Base-by-base conservation (phyloP, 2,797 vertebrate genomes). In the Helarctos malayanus region DNA sequence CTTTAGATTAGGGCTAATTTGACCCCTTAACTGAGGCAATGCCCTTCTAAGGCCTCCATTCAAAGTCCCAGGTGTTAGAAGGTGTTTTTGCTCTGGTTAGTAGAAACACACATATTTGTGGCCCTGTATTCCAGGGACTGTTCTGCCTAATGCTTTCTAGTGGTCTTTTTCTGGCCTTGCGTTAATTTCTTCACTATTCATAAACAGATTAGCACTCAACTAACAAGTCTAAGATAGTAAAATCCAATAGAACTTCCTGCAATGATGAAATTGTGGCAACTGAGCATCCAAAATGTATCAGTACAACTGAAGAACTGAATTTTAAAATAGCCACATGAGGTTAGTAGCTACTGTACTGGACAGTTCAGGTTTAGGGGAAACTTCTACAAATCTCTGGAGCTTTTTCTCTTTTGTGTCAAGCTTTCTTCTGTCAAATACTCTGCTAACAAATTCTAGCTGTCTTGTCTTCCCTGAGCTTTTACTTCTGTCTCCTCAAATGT, bases 171-270 rank as follows among this genome's bases (percentile, higher is more conserved):
- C 54, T 88, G 71, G 32, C 59, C 35, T 61, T 93, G 29, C 25
- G 54, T 87, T 73, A 92, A 73, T 59, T 89, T 95, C 52, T 68
- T 81, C 45, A 93, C 19, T 68, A 68, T 35, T 69, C 38, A 94
- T 84, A 49, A 95, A 95, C 32, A 35, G 41, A 84, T 21, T 8
- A 83, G 61, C 83, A 97, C 41, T 84, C 49, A 82, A 19, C 47
- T 89, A 94, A 94, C 79, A 23, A 89, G 45, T 75, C 45, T 89
- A 89, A 95, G 29, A 38, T 19, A 63, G 63, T 45, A 78, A 93
- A 94, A 25, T 79, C 59, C 76, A 93, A 78, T 5, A 90, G 45
- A 92, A 82, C 35, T 82, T 83, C 49, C 54, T 82, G 27, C 47
- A 35, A 75, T 56, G 61, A 89, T 85, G n/a, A 27, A 82, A 95